These are phyloP conservation scores for Denticeps clupeoides DNA, from an alignment of 2,797 vertebrate species.

Conservation along the genomic window DNA sequence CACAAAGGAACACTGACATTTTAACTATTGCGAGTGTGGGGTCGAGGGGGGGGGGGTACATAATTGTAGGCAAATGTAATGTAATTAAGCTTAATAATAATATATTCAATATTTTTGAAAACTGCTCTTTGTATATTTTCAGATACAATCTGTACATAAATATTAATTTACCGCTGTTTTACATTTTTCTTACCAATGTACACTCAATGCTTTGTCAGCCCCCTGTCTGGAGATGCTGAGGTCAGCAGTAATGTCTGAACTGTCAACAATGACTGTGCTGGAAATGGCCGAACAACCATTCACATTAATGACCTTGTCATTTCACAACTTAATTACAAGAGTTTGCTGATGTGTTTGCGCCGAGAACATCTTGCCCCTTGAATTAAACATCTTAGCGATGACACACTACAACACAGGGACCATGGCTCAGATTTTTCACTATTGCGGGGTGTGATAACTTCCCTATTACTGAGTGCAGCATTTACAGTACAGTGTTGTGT, in stretches of 20 bases:
- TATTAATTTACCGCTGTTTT: conserved; percentile 40
- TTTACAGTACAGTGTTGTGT: no score
- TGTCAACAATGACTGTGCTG: conserved; percentile 35
- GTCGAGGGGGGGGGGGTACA: conserved; percentile 1
- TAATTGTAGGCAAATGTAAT: no score
- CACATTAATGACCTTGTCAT: conserved; percentile 65
- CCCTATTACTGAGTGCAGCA: no score
- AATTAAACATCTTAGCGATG: conserved; percentile 43
- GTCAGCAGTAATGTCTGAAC: conserved; percentile 42
- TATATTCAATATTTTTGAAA: background rate
- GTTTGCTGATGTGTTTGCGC: conserved; percentile 29
- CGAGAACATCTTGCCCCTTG: conserved; percentile 35
- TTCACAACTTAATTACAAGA: conserved; percentile 56
- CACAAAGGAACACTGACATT: no score
- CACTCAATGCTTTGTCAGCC: conserved; percentile 46
- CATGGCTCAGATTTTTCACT: background rate
- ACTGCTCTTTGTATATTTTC: conserved; percentile 1
- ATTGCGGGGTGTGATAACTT: no score
- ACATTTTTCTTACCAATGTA: conserved; percentile 55
- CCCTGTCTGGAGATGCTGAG: conserved; percentile 46
- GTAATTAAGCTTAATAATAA: no score
- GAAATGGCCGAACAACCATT: conserved; percentile 52
- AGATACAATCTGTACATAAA: conserved; percentile 33
- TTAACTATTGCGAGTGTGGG: background rate
- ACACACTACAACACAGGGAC: background rate